A percentile compares a stretch with the other conserved stretches of the same genome.
These are phyloP conservation scores for Potamarius usumacintae DNA, from an alignment of 2,113 vertebrate species.

Conservation along the genomic window DNA sequence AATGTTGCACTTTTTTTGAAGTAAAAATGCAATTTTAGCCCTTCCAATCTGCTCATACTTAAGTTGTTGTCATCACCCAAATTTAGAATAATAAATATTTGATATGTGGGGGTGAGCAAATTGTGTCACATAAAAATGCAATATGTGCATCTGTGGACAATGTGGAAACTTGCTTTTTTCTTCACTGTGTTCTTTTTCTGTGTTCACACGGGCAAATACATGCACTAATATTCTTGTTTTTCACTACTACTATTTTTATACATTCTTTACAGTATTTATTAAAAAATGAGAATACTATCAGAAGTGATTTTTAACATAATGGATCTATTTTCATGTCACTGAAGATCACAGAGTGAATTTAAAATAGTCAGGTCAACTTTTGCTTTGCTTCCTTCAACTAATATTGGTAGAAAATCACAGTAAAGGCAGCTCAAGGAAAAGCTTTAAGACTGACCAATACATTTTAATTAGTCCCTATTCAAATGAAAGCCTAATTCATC, in stretches of 20 bases:
- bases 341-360: not conserved
- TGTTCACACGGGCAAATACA: not conserved
- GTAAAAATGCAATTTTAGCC: not conserved
- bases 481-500: slow-evolving; percentile 1
- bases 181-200: not conserved
- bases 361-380: not conserved
- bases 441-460: slow-evolving; percentile 1
- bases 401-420: not conserved
- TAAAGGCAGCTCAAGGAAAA: not conserved
- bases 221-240: not conserved
- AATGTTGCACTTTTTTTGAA: not conserved
- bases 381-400: not conserved
- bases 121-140: not conserved
- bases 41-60: not conserved
- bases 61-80: not conserved
- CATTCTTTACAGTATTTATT: not conserved
- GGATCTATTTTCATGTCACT: not conserved
- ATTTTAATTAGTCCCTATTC: not conserved
- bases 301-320: too few species aligned
- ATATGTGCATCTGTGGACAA: not conserved
- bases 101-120: not conserved
- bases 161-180: not conserved
- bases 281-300: not conserved
- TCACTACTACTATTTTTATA: not conserved
- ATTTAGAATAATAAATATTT: not conserved